phyloP scores from a whole-genome alignment of 2,888 invertebrate genomes.

The Scaptomyza polygonia region DNA sequence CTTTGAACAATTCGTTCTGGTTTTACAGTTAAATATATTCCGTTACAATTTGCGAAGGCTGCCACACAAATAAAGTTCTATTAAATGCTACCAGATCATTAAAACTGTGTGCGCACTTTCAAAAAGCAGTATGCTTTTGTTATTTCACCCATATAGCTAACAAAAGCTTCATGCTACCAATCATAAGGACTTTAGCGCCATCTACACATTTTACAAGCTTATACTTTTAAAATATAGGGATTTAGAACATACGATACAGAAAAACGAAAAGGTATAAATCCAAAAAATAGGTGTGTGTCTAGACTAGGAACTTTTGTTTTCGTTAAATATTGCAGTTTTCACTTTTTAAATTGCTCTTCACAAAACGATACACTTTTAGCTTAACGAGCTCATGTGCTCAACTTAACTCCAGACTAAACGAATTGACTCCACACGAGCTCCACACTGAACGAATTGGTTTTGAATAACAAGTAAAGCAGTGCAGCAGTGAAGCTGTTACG shows the following conservation, averaged over 20 bases:
- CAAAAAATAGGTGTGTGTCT: neutral
- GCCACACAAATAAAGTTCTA: conserved; percentile 7
- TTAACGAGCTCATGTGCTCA: neutral
- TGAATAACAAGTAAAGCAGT: neutral
- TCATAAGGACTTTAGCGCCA: neutral
- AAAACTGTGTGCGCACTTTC: neutral
- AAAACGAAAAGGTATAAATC: conserved; percentile 2
- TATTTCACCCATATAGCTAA: rapidly evolving
- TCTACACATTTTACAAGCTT: neutral
- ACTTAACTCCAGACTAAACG: conserved; percentile 1
- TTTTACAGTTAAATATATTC: neutral
- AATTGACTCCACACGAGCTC: neutral
- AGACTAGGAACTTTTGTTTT: neutral
- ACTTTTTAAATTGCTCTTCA: neutral
- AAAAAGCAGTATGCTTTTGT: neutral
- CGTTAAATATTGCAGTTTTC: too few species aligned
- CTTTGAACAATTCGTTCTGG: neutral
- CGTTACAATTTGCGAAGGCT: conserved; percentile 11
- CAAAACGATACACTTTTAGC: neutral
- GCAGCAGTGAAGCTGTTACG: too few species aligned
- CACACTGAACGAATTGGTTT: neutral
- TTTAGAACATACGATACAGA: conserved; percentile 46
- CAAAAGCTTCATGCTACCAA: neutral
- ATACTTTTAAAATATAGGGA: conserved; percentile 1
- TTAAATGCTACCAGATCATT: neutral